Base-by-base conservation (phyloP, 1,140 invertebrate species). In the Drosophila suzukii region DNA sequence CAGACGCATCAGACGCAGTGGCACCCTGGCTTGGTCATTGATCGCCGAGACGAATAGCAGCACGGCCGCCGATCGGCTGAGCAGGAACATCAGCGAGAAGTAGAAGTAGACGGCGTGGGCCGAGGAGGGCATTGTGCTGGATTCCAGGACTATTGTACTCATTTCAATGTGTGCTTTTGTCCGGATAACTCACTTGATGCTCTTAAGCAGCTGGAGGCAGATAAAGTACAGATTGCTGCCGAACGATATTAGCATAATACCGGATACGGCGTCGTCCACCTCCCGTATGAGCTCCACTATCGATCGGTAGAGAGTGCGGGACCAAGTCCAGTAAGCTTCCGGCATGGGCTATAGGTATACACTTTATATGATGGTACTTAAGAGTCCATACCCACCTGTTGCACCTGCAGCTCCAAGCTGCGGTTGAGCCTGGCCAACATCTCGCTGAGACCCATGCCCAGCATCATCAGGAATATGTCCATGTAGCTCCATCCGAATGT, bases 61-160 rank as follows among this genome's bases (percentile, higher is more conserved):
- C 3, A 96, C 95, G 0, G 93, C 91, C 2, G 93, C 75, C 0
- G 94, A 94, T 59, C 95, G 92, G 7, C 93, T 54, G 15, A 75
- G 58, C 4, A 96, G 91, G 70, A 95, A 95, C 0, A 92, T 83
- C 56, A 96, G 94, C 2, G 95, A 95, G 47, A 93, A 94, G 72
- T 95, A 95, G 75, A 94, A 95, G 77, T 95, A 96, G 2, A 94
- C 63, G 0, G 80, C 61, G 53, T 93, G 91, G 10, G 76, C 86
- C 4, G 67, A 30, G 8, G 89, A 91, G 39, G 86, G 86, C 91
- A 90, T 92, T 6, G 63, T 85, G 54, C 91, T 92, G 50, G 3
- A 65, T 38, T 6, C 10, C 38, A 10, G 20, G 13, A 51, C 17
- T 0, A 13, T 46, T 2, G 0, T 46, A 17, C 0, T 50, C 7